phyloP scores from a whole-genome alignment of 2,113 vertebrate species.

The Epinephelus moara region DNA sequence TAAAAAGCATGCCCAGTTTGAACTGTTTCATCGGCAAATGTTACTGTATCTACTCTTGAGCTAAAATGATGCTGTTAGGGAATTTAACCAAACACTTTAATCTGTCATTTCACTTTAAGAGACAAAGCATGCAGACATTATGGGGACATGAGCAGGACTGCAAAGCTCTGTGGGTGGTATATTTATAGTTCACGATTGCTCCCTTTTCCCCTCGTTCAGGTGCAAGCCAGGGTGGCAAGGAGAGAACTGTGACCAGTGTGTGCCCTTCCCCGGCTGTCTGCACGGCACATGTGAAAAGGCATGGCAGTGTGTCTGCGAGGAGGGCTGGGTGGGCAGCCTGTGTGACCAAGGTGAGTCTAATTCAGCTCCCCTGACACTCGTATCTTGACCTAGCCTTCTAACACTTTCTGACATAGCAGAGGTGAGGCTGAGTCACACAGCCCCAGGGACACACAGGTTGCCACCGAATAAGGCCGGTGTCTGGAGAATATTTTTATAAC shows the following conservation, averaged over 20 bases:
- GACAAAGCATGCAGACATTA: background rate
- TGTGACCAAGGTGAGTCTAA: conserved; percentile 91
- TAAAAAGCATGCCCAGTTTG: background rate
- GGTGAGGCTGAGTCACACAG: conserved; percentile 45
- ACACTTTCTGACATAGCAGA: background rate
- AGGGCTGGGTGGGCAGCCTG: conserved; percentile 92
- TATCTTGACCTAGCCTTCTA: conserved; percentile 3
- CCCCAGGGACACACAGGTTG: background rate
- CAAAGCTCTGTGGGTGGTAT: conserved; percentile 18
- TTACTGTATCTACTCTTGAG: background rate
- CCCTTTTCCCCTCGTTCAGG: conserved; percentile 76
- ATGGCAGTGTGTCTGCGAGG: conserved; percentile 93
- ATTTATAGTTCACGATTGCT: conserved; percentile 53
- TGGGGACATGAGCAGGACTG: conserved; percentile 1
- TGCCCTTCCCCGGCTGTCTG: conserved; percentile 90
- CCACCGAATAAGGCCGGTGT: background rate
- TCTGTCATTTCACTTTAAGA: background rate
- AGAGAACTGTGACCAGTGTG: conserved; percentile 89
- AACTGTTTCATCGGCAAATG: conserved; percentile 5
- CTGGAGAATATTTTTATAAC: conserved; percentile 31
- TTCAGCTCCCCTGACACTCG: conserved; percentile 27
- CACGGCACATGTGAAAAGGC: conserved; percentile 90
- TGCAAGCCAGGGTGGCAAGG: conserved; percentile 95
- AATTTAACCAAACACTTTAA: background rate
- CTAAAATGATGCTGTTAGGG: conserved; percentile 6